Base-by-base conservation (phyloP, 2,113 vertebrate genomes). In the Lampris incognitus region DNA sequence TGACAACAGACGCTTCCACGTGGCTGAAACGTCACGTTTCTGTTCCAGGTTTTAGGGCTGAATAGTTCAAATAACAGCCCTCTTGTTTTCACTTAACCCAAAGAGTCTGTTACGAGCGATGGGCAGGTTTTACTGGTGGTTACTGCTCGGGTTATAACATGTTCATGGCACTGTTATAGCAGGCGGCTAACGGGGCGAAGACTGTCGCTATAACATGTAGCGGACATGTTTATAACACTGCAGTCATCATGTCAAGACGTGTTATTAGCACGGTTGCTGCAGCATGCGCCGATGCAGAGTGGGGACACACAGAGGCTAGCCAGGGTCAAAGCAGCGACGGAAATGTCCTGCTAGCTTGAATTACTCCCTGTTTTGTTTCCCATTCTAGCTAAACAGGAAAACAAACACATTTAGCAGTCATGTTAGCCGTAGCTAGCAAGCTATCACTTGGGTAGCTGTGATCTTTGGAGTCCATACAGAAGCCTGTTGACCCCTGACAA, bases 271-370 rank as follows among this genome's bases (percentile, higher is more conserved):
- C 2, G 44, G 44, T 59, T 13, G 58, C 60, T 2, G 68, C 74
- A 77, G 66, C 81, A 76, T 81, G 81, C 87, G 82, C 76, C 86
- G 84, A 79, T 85, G 85, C 83, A 79, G 10, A 64, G 89, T 81
- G 81, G 69, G 10, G 38, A 63, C 85, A 85, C 41, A 65, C 87
- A 86, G 76, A 87, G 89, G 87, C 56, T 11, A 62, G 76, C 56
- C 8, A 73, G 79, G 61, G 2, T 46, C 44, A 7, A 7, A 46
- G 44, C 7, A 24, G 24, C 24, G 24, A 24, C 24, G 24, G 24
- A 24, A 24, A 24, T 24, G 24, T 24, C 24, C 24, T 24, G 24
- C 24, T 24, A 24, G 24, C 24, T 24, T 24, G 24, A 24, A 24
- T 24, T 24, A 24, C 24, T 24, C 24, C 24, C 24, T 24, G 24